phyloP scores from a whole-genome alignment of 92 coral and sea anemone genomes.

The Bergia sp. region DNA sequence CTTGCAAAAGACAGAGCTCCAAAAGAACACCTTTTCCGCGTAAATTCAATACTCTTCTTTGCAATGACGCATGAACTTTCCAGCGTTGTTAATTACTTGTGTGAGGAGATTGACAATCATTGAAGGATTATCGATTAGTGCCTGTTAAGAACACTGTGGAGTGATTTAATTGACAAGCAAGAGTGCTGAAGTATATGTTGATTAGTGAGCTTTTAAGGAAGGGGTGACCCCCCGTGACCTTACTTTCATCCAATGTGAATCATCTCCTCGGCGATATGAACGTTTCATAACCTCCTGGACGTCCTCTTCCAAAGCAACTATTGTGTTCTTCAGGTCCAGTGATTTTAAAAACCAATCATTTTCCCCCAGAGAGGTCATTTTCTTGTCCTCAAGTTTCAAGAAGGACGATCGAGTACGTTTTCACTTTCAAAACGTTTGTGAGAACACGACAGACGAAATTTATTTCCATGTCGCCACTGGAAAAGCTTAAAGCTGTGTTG shows the following conservation, averaged over 20 bases:
- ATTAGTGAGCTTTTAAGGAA: constrained; percentile 25
- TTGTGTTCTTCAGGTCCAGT: constrained; percentile 1
- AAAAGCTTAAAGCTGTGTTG: neutral
- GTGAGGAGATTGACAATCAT: constrained; percentile 27
- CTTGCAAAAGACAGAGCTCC: neutral
- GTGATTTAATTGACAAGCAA: constrained; percentile 46
- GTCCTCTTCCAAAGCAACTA: neutral
- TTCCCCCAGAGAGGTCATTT: neutral
- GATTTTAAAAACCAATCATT: neutral
- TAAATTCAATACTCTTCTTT: neutral
- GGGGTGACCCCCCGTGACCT: constrained; percentile 28
- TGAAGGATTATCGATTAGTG: constrained; percentile 26
- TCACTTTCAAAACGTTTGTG: neutral
- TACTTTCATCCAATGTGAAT: neutral
- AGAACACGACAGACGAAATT: neutral
- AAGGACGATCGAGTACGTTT: constrained; percentile 1
- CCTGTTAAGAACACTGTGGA: constrained; percentile 19
- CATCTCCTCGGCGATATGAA: neutral
- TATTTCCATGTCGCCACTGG: neutral
- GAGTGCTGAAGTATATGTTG: constrained; percentile 41
- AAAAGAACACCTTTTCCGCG: neutral
- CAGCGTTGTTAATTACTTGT: constrained; percentile 31
- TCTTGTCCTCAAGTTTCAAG: constrained; percentile 2
- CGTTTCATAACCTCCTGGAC: neutral
- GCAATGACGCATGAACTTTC: constrained; percentile 30